Evolutionary conservation across 23 tunicate genomes (phyloP), one percentile per base, ranked within the genome.

Genomic region (Oikopleura albicans): DNA sequence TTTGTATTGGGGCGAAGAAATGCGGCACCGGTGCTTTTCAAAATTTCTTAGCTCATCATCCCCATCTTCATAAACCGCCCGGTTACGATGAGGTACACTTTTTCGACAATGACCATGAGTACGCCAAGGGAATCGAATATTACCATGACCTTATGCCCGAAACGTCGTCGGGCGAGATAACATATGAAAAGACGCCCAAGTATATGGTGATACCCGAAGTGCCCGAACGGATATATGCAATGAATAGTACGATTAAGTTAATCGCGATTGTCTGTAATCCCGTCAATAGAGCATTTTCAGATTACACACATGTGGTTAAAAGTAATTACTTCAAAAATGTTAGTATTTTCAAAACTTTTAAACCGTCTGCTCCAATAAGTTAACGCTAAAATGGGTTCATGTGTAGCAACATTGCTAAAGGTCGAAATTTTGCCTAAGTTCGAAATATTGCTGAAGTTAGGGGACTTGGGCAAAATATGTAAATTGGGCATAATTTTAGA

Each of bases 141-240:
- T 71, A 71, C 34, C 79, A 71, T 35, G 27, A 16, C 4, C 33
- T 71, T 16, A 71, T 71, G 79, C 79, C 79, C 27, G 79, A 71
- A 71, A 71, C 79, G 34, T 71, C 79, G 4, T 31, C 79, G 28
- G 79, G 79, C 28, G 79, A 71, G 31, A 71, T 71, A 22, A 71
- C 79, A 22, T 71, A 71, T 71, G 79, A 71, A 71, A 71, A 71
- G 34, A 71, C 79, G 29, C 79, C 79, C 4, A 71, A 71, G 31
- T 71, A 71, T n/a, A 71, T 71, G 79, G 79, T 71, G 28, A 71
- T 71, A 22, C 79, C 79, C 28, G 79, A 71, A 71, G 79, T 71
- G 29, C 79, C 79, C 4, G 79, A 35, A 35, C 27, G 79, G 33
- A 71, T 71, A 2, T 71, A 71, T n/a, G 79, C 79, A 35, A 71